Evolutionary conservation across 2,113 vertebrate genomes (phyloP).

Genomic region (Anser brachyrhynchus): DNA sequence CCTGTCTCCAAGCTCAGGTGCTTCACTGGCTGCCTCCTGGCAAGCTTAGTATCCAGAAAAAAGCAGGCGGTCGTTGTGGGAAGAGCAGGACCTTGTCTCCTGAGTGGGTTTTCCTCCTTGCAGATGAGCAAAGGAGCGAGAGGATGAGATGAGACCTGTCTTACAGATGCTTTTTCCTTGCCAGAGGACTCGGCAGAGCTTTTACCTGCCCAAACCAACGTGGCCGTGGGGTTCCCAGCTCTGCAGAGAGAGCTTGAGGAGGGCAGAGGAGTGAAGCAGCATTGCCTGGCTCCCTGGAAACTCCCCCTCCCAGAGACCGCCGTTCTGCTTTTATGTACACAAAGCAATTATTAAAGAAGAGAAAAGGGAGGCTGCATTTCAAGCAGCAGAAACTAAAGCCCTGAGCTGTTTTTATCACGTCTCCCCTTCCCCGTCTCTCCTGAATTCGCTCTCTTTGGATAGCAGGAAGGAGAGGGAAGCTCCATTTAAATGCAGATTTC

Average conservation of each 20-base stretch:
- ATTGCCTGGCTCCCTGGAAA: background rate
- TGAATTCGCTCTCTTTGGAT: constrained; percentile 23
- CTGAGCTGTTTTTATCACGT: background rate
- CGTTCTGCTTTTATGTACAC: constrained; percentile 9
- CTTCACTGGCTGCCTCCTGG: background rate
- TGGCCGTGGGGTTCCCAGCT: background rate
- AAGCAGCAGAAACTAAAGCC: constrained; percentile 13
- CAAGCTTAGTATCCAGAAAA: background rate
- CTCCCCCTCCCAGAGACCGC: background rate
- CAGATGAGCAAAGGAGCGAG: background rate
- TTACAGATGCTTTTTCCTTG: background rate
- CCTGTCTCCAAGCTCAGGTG: fast-evolving
- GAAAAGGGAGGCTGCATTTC: constrained; percentile 31
- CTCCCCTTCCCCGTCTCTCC: background rate
- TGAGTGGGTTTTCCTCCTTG: background rate
- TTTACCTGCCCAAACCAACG: background rate
- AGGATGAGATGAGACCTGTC: background rate
- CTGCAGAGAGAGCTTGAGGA: no score
- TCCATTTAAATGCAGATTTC: constrained; percentile 70
- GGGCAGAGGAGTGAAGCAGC: background rate
- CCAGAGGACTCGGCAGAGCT: background rate
- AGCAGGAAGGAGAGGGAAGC: background rate
- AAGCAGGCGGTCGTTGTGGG: background rate
- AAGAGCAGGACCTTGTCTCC: background rate
- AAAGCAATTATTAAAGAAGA: constrained; percentile 42